Conservation (phyloP, 2,888 invertebrate species). For the Acronicta alni region DNA sequence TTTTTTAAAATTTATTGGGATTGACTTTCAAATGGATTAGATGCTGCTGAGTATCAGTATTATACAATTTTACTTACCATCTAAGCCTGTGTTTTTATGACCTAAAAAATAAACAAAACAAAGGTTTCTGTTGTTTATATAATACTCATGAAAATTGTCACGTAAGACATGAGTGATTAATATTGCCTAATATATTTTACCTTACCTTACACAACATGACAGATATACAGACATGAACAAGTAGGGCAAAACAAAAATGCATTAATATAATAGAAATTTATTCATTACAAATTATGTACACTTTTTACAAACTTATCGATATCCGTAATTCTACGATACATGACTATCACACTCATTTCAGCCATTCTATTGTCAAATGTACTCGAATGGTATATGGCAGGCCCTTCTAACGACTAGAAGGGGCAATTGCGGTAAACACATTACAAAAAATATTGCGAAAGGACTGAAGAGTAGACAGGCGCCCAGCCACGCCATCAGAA, state of each 20-base stretch:
- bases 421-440: slow-evolving; percentile 92
- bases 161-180: too few relatives aligned
- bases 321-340: slow-evolving; percentile 54
- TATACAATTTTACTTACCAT: too few relatives aligned
- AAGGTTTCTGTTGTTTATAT: too few relatives aligned
- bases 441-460: slow-evolving; percentile 90
- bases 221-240: slow-evolving; percentile 4
- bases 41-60: too few relatives aligned
- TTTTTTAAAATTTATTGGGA: too few relatives aligned
- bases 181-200: too few relatives aligned
- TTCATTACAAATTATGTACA: slow-evolving; percentile 67
- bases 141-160: too few relatives aligned
- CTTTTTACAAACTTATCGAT: slow-evolving; percentile 60
- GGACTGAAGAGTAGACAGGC: slow-evolving; percentile 91
- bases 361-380: slow-evolving; percentile 79
- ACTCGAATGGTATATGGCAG: slow-evolving; percentile 91
- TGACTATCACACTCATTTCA: slow-evolving; percentile 54
- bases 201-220: too few relatives aligned
- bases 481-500: slow-evolving; percentile 90
- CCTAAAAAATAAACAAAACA: too few relatives aligned
- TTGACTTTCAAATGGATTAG: too few relatives aligned
- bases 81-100: too few relatives aligned
- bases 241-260: slow-evolving; percentile 27
- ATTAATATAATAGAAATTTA: slow-evolving; percentile 53
- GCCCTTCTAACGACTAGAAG: slow-evolving; percentile 91